Base-by-base conservation (phyloP, 2,888 invertebrate species). In the Drosophila formosana region DNA sequence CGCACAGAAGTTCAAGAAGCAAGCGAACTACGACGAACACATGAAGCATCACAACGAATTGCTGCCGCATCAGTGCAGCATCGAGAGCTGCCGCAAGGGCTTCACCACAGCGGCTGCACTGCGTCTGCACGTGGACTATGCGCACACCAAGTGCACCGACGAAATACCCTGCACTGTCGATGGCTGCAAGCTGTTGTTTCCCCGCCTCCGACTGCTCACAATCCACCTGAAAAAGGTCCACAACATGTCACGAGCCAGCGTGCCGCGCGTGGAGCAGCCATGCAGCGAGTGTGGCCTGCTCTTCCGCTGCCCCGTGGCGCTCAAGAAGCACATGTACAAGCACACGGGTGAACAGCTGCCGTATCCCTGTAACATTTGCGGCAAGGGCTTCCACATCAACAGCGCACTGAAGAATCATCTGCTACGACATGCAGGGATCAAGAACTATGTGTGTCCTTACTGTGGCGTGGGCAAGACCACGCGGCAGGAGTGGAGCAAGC, bases 381-480 rank as follows among this genome's bases (percentile, higher is more conserved):
- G 91, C 32, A 91, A 91, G 49, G 89, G 90, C 7, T 92, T 91
- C 32, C 90, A 91, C 39, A 91, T 91, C 0, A 91, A 90, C 9
- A 90, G 91, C 26, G 92, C 92, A 0, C 72, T 92, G 0, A 92
- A 91, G 58, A 91, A 91, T 47, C 92, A 92, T 75, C 72, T 91
- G 23, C 87, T 91, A 53, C 89, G 92, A 0, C 92, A 92, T 53
- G 91, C 91, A 0, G 92, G 92, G 6, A 91, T 92, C 32, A 91
- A 91, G 60, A 92, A 92, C 67, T 91, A 91, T 61, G 90, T 92
- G 6, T 92, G 92, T 32, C 91, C 91, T 0, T 90, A 91, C 28
- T 92, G 92, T 67, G 92, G 91, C 9, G 90, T 91, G 30, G 91
- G 90, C 0, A 92, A 91, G 46, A 91, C 92, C 2, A 92, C 91